phyloP scores from a whole-genome alignment of 2,888 invertebrate species.

The Theretra japonica region DNA sequence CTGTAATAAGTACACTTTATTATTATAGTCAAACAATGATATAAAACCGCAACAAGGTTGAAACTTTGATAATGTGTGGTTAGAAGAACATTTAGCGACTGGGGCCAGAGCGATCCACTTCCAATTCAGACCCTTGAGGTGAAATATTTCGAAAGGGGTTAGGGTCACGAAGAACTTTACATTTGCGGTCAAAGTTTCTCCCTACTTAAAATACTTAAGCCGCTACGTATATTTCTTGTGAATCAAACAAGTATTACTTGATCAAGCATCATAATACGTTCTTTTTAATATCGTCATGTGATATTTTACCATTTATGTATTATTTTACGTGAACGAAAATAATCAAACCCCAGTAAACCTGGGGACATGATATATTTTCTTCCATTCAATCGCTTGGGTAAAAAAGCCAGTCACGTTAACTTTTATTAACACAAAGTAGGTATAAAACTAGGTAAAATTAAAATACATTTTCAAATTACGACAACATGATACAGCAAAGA shows the following conservation, averaged over 20 bases:
- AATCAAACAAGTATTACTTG: background rate
- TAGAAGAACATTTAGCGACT: conserved; percentile 40
- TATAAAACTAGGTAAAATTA: conserved; percentile 4
- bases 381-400: background rate
- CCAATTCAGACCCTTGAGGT: conserved; percentile 39
- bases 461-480: conserved; percentile 46
- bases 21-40: conserved; percentile 40
- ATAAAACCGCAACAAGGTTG: conserved; percentile 38
- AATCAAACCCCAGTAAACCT: too few species aligned
- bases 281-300: too few species aligned
- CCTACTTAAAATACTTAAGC: background rate
- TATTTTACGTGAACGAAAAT: too few species aligned
- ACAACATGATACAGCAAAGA: conserved; percentile 50
- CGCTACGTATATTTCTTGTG: background rate
- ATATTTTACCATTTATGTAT: background rate
- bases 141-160: background rate
- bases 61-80: conserved; percentile 47
- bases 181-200: conserved; percentile 5
- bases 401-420: conserved; percentile 17
- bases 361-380: too few species aligned
- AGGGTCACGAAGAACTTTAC: background rate
- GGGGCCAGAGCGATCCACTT: conserved; percentile 41
- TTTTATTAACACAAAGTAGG: background rate
- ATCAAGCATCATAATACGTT: background rate
- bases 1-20: background rate